These are phyloP conservation scores for Rhinogobius similis DNA, from an alignment of 2,113 vertebrate genomes.

Conservation along the genomic window DNA sequence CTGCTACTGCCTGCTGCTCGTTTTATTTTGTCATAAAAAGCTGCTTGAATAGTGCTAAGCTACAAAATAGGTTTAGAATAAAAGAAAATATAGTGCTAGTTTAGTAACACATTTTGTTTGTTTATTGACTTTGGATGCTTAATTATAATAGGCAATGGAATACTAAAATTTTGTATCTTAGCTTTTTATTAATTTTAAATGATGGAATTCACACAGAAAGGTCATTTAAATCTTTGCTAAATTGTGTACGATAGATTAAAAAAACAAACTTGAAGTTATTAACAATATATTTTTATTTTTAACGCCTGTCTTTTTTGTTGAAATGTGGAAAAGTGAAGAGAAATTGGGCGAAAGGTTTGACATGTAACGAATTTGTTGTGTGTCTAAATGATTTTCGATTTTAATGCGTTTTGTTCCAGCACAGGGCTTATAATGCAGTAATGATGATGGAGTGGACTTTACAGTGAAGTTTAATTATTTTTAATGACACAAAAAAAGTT, in stretches of 20 bases:
- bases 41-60: slow-evolving; percentile 29
- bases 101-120: neutral
- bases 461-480: neutral
- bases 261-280: too few species aligned
- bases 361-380: neutral
- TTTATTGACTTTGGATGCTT: neutral
- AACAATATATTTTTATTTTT: too few species aligned
- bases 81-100: neutral
- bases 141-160: neutral
- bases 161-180: neutral
- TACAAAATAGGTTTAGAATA: slow-evolving; percentile 3
- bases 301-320: too few species aligned
- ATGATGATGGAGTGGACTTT: neutral
- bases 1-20: slow-evolving; percentile 48
- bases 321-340: neutral
- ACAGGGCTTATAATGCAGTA: slow-evolving; percentile 32
- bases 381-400: neutral
- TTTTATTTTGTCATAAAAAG: slow-evolving; percentile 15
- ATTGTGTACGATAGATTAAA: too few species aligned
- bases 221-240: too few species aligned
- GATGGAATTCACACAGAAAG: neutral
- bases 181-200: neutral
- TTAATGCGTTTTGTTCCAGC: neutral
- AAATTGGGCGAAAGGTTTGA: neutral
- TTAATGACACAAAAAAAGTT: slow-evolving; percentile 9